Conservation (phyloP, 2,113 vertebrate genomes). For the Electrona antarctica region DNA sequence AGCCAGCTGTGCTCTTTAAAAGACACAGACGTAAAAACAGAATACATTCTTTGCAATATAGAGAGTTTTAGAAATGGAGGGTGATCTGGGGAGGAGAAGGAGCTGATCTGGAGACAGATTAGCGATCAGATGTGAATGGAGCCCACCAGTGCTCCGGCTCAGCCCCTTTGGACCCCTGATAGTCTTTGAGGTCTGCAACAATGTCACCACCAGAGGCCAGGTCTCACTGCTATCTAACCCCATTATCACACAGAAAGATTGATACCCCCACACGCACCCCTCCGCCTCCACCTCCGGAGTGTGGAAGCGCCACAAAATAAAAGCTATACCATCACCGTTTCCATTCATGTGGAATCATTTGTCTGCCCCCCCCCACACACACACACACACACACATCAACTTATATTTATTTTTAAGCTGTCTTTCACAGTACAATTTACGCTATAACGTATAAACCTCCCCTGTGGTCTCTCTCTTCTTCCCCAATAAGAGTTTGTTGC, state of each 20-base stretch:
- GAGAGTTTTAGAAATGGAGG: constrained; percentile 78
- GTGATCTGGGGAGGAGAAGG: constrained; percentile 73
- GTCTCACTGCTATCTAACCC: constrained; percentile 84
- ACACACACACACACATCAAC: constrained; percentile 25
- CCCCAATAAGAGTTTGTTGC: constrained; percentile 8
- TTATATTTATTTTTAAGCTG: constrained; percentile 40
- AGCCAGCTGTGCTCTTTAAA: constrained; percentile 84
- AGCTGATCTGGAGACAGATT: constrained; percentile 80
- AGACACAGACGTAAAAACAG: constrained; percentile 81
- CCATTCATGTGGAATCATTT: constrained; percentile 60
- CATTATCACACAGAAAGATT: constrained; percentile 84
- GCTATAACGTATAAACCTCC: constrained; percentile 32
- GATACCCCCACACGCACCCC: constrained; percentile 68
- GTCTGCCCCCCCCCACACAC: constrained; percentile 22
- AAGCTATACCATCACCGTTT: constrained; percentile 64
- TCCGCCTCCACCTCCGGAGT: constrained; percentile 60
- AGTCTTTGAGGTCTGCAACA: constrained; percentile 84
- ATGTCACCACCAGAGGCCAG: constrained; percentile 86
- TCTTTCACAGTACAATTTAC: constrained; percentile 67
- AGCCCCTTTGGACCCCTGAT: constrained; percentile 78
- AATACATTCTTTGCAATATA: constrained; percentile 63
- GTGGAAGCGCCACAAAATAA: constrained; percentile 68
- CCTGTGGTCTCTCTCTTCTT: not conserved
- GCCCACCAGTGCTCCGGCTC: constrained; percentile 78
- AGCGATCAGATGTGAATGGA: constrained; percentile 83